Base-by-base conservation (phyloP, 1,140 invertebrate genomes). In the Calosoma granatense region DNA sequence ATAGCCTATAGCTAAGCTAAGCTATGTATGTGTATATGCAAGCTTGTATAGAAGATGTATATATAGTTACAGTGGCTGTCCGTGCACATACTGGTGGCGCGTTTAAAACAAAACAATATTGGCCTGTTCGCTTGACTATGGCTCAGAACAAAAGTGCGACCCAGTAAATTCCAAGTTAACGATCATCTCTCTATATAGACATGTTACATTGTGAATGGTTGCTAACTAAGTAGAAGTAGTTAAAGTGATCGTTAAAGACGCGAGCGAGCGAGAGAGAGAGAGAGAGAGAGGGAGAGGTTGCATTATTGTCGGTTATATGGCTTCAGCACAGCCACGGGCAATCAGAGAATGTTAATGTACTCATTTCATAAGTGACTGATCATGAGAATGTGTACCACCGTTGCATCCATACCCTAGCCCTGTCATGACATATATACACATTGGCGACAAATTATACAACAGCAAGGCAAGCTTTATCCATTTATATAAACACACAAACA, bases 141-240 rank as follows among this genome's bases (percentile, higher is more conserved):
- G 26, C 14, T 30, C 4, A 4, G 26, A 30, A 30, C 26, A 62
- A 62, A 54, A 60, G 61, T 62, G 54, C 59, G 55, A 60, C 59
- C 59, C 61, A 58, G 61, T 56, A 30, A 60, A 60, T 60, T 60
- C 58, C 56, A 58, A 43, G 36, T 62, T 62, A 62, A 62, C 58
- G 61, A 60, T 58, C 61, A 60, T 62, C 57, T 30, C 26, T 30
- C 26, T 30, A 62, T 62, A 62, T 59, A 62, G 61, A 60, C 59
- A 52, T 60, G 57, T 60, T 58, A 58, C 53, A 20, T 41, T 53
- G 56, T 58, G 55, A 62, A 60, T 60, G 61, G 56, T 59, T 30
- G 54, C 59, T 62, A 62, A 62, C 61, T 62, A 62, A 62, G 59
- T 60, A 58, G 59, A 60, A 58, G 59, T 56, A 60, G 59, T 62